Evolutionary conservation across 2,888 invertebrate genomes (phyloP).

Genomic region (Nomada ruficornis): DNA sequence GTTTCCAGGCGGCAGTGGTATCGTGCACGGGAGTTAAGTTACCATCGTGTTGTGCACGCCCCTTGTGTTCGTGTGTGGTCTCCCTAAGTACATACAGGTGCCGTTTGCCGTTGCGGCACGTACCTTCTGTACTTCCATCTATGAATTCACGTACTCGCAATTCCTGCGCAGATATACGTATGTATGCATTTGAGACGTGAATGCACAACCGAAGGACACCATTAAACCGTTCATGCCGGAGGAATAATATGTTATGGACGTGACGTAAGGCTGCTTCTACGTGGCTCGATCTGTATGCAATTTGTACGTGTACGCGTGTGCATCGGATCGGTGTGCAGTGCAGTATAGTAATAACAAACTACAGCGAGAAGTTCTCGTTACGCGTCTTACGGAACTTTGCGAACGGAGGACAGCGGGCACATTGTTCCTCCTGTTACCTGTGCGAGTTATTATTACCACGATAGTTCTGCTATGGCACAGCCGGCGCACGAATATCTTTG

Average conservation of each 20-base stretch:
- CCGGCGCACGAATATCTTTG: too few species aligned
- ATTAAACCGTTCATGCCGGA: conserved; percentile 59
- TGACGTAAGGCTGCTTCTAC: conserved; percentile 37
- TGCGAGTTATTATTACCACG: neutral
- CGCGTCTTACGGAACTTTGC: conserved; percentile 11
- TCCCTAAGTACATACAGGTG: conserved; percentile 22
- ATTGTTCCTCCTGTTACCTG: neutral
- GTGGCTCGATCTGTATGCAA: neutral
- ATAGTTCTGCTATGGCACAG: neutral
- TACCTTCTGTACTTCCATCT: conserved; percentile 54
- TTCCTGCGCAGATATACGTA: conserved; percentile 43
- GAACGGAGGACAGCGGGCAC: neutral
- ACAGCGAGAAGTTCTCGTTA: conserved; percentile 28
- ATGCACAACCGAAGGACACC: conserved; percentile 57
- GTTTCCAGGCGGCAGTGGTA: conserved; percentile 63
- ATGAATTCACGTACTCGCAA: conserved; percentile 63
- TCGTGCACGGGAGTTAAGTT: conserved; percentile 57
- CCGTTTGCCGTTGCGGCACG: conserved; percentile 46
- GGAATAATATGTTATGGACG: conserved; percentile 56
- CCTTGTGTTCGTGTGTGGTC: neutral
- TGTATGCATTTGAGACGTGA: conserved; percentile 35
- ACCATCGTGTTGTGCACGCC: conserved; percentile 19
- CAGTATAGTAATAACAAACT: conserved; percentile 33
- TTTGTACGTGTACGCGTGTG: neutral
- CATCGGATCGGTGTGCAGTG: neutral